A percentile compares a stretch with the other conserved stretches of the same genome.
Conservation (phyloP, 2,797 vertebrate genomes). For the Sebastes variabilis region DNA sequence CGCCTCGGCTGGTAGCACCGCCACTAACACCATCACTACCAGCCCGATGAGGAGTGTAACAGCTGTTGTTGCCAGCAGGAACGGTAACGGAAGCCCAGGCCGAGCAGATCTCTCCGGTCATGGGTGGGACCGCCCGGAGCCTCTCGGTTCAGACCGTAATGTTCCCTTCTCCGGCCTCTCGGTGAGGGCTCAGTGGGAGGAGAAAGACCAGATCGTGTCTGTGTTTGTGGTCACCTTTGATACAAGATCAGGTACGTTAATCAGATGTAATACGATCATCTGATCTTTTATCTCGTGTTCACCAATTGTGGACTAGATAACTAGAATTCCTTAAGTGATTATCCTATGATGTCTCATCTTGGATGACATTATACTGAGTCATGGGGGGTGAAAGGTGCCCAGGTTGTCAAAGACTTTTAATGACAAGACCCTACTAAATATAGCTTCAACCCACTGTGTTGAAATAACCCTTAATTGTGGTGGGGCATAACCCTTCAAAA, state of each 20-base stretch:
- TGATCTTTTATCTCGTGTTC: not conserved
- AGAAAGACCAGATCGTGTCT: conserved; percentile 93
- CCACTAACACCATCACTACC: conserved; percentile 28
- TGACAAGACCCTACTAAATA: not conserved
- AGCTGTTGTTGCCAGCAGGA: conserved; percentile 69
- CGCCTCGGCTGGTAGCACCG: conserved; percentile 42
- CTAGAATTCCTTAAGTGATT: not conserved
- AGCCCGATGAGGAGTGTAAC: conserved; percentile 47
- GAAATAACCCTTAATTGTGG: not conserved
- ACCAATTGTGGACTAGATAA: not conserved
- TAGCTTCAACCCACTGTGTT: not conserved
- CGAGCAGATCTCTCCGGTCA: conserved; percentile 60
- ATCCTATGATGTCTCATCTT: not conserved
- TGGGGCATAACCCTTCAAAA: not conserved
- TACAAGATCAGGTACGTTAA: conserved; percentile 90
- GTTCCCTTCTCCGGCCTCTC: conserved; percentile 65
- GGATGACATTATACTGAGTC: not conserved
- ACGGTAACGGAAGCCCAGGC: conserved; percentile 64
- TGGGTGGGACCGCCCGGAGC: conserved; percentile 60
- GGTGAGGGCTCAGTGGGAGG: conserved; percentile 85
- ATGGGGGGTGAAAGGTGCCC: not conserved
- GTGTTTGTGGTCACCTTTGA: conserved; percentile 98
- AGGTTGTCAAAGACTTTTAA: not conserved
- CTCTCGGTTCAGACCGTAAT: conserved; percentile 53
- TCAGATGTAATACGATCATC: not conserved